Percentiles rank a stretch among this genome's conserved stretches.
Evolutionary conservation across 2,888 invertebrate genomes (phyloP).

Genomic region (Callinectes sapidus): DNA sequence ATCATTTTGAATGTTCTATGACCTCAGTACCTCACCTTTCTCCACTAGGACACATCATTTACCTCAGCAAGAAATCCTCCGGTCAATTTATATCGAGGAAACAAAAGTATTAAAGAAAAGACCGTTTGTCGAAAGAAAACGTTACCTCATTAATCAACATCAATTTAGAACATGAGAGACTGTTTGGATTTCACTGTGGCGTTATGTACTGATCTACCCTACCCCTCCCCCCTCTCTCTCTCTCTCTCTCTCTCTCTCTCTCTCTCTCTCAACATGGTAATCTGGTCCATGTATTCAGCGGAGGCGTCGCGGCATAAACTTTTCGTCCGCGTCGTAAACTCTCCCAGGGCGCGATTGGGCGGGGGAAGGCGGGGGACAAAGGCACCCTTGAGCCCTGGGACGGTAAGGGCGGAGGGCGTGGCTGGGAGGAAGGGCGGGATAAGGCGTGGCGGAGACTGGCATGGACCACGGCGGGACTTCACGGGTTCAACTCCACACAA

Average conservation of each 20-base stretch:
- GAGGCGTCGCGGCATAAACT: constrained; percentile 63
- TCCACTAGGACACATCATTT: no score
- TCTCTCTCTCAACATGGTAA: constrained; percentile 53
- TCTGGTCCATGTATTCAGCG: constrained; percentile 51
- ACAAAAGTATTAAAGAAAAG: no score
- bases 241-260: constrained; percentile 18
- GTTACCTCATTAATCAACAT: no score
- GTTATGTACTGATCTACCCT: background rate
- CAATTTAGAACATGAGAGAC: background rate
- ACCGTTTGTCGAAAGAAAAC: no score
- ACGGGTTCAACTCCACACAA: constrained; percentile 23
- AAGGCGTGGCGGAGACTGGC: background rate
- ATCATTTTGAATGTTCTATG: no score
- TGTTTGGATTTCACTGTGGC: background rate
- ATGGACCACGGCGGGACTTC: constrained; percentile 4
- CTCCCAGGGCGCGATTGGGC: background rate
- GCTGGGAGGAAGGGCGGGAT: background rate
- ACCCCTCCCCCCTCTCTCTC: background rate
- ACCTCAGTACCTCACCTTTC: no score
- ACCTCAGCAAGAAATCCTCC: no score
- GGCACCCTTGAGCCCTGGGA: background rate
- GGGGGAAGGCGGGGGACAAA: background rate
- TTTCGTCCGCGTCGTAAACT: constrained; percentile 22
- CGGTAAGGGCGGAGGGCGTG: constrained; percentile 33
- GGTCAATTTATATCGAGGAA: no score